Conservation (phyloP, 2,797 vertebrate genomes). For the Jordanella pulchra region DNA sequence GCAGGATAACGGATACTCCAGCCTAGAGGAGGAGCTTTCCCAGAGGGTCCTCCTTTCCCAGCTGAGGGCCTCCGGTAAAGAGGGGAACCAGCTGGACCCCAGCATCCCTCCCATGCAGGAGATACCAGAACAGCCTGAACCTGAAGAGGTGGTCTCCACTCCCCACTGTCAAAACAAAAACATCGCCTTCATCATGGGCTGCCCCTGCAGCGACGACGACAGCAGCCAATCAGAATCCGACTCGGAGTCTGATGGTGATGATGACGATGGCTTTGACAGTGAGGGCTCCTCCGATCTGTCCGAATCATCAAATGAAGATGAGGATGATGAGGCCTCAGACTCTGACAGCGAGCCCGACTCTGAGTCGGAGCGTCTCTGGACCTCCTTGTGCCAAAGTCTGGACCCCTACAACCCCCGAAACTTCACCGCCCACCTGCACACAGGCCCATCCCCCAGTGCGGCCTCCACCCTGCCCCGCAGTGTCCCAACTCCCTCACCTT, state of each 20-base stretch:
- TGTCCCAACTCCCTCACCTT: conserved; percentile 35
- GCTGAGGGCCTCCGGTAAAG: conserved; percentile 22
- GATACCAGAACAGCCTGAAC: conserved; percentile 11
- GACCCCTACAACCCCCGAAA: conserved; percentile 91
- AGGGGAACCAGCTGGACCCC: neutral
- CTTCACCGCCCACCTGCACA: conserved; percentile 85
- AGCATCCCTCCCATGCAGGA: conserved; percentile 9
- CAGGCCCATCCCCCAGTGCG: conserved; percentile 55
- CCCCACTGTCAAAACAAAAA: conserved; percentile 85
- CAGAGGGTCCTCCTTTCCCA: conserved; percentile 17
- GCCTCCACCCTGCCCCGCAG: conserved; percentile 56
- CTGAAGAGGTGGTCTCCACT: neutral
- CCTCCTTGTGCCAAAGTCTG: conserved; percentile 77
- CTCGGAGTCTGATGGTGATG: conserved; percentile 69
- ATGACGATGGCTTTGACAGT: conserved; percentile 89
- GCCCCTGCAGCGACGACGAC: conserved; percentile 81
- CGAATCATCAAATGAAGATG: conserved; percentile 51
- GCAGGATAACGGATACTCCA: conserved; percentile 90
- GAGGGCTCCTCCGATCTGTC: conserved; percentile 80
- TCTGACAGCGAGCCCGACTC: conserved; percentile 57
- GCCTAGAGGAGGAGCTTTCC: conserved; percentile 87
- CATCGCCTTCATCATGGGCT: conserved; percentile 96
- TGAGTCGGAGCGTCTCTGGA: conserved; percentile 83
- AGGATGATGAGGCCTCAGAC: conserved; percentile 41
- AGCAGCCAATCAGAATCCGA: conserved; percentile 67